Conservation (phyloP, 2,797 vertebrate species). For the Mareca penelope region DNA sequence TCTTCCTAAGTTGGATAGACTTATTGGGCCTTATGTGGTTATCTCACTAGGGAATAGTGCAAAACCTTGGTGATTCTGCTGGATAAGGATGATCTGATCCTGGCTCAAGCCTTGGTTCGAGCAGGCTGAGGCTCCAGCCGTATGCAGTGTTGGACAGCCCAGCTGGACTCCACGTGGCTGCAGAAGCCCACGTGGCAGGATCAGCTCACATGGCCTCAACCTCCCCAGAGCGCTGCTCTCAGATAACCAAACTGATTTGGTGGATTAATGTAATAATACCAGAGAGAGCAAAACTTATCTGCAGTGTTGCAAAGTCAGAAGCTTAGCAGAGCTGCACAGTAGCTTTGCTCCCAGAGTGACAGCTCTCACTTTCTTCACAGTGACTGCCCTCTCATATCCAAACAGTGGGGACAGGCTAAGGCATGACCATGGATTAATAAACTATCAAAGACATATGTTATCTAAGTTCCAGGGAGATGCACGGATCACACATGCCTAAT, state of each 20-base stretch:
- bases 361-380: slow-evolving; percentile 42
- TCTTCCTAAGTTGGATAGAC: neutral
- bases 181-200: neutral
- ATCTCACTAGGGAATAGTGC: neutral
- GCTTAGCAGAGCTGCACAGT: slow-evolving; percentile 52
- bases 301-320: slow-evolving; percentile 18
- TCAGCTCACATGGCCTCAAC: neutral
- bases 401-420: neutral
- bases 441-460: neutral
- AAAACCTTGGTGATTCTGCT: neutral
- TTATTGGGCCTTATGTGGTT: neutral
- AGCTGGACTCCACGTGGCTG: neutral
- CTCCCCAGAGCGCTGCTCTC: neutral
- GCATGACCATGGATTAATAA: neutral
- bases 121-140: neutral
- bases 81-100: fast-evolving
- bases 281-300: slow-evolving; percentile 55
- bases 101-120: neutral
- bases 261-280: slow-evolving; percentile 58
- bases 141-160: neutral
- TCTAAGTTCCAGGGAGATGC: slow-evolving; percentile 9
- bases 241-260: slow-evolving; percentile 55
- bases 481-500: slow-evolving; percentile 20
- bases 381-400: slow-evolving; percentile 14
- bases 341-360: slow-evolving; percentile 53